Evolutionary conservation across 2,113 vertebrate species (phyloP).

Genomic region (Ctenomys sociabilis): DNA sequence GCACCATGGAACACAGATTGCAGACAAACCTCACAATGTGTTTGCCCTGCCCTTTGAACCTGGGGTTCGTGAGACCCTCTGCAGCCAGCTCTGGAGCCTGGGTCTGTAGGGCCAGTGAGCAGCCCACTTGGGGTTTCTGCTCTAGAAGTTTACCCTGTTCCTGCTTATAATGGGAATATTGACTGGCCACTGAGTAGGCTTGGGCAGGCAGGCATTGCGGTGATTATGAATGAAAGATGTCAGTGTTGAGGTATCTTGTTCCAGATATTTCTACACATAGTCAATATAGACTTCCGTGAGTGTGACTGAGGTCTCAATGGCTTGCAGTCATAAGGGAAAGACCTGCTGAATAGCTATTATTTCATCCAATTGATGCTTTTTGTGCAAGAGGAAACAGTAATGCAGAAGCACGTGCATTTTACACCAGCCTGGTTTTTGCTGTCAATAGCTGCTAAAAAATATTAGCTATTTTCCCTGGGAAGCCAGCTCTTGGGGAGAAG

Average conservation of each 20-base stretch:
- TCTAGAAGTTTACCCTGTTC: constrained; percentile 42
- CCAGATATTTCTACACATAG: constrained; percentile 72
- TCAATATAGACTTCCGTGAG: constrained; percentile 67
- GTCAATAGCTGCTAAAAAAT: constrained; percentile 57
- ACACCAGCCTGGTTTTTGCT: constrained; percentile 50
- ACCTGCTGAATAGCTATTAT: constrained; percentile 71
- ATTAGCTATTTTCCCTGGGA: constrained; percentile 54
- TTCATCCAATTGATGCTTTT: constrained; percentile 68
- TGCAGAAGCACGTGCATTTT: constrained; percentile 42
- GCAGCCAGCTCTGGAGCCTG: background rate
- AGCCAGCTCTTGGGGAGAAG: constrained; percentile 43
- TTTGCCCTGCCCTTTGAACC: background rate
- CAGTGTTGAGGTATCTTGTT: constrained; percentile 64
- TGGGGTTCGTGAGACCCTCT: background rate
- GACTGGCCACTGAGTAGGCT: constrained; percentile 66
- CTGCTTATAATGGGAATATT: constrained; percentile 63
- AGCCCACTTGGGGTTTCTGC: constrained; percentile 43
- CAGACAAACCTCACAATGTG: background rate
- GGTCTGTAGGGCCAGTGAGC: background rate
- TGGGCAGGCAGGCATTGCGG: constrained; percentile 46
- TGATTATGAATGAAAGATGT: constrained; percentile 80
- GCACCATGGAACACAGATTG: background rate
- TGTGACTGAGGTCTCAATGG: constrained; percentile 67
- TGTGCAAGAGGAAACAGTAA: constrained; percentile 58
- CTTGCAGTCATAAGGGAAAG: constrained; percentile 67